These are phyloP conservation scores for Hypocryptadius cinnamomeus DNA, from an alignment of 2,113 vertebrate genomes.

Conservation along the genomic window DNA sequence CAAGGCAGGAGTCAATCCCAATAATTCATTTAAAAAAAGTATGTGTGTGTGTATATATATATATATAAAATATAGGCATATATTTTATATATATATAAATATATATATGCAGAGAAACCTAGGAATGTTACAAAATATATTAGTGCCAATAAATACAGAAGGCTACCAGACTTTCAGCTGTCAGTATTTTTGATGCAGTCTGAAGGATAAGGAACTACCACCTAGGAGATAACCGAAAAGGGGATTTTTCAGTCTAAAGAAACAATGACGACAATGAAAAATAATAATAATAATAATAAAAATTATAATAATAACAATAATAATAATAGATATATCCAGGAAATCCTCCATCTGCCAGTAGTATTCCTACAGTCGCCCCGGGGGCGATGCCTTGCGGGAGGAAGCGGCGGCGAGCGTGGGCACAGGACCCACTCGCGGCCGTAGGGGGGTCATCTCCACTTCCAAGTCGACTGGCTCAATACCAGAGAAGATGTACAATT, in stretches of 20 bases:
- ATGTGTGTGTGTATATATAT: constrained; percentile 34
- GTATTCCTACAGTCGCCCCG: neutral
- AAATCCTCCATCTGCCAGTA: constrained; percentile 61
- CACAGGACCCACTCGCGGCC: neutral
- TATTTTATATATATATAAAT: constrained; percentile 49
- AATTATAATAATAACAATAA: neutral
- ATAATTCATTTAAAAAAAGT: constrained; percentile 30
- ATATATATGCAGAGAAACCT: constrained; percentile 72
- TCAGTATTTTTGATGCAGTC: constrained; percentile 11
- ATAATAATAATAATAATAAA: neutral
- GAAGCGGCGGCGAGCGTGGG: neutral
- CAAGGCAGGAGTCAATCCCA: constrained; percentile 72
- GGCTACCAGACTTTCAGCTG: constrained; percentile 42
- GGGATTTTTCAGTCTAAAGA: neutral
- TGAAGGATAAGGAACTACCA: constrained; percentile 24
- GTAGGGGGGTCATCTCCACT: neutral
- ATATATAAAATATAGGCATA: constrained; percentile 47
- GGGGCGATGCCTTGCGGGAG: neutral
- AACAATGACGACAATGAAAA: neutral
- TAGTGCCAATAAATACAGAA: constrained; percentile 67
- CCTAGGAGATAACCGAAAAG: neutral
- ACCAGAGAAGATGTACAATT: constrained; percentile 23
- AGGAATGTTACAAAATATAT: constrained; percentile 71
- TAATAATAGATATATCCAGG: neutral
- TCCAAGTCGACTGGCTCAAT: neutral